Conservation (phyloP, 2,797 vertebrate species). For the Ptychobarbus kaznakovi region DNA sequence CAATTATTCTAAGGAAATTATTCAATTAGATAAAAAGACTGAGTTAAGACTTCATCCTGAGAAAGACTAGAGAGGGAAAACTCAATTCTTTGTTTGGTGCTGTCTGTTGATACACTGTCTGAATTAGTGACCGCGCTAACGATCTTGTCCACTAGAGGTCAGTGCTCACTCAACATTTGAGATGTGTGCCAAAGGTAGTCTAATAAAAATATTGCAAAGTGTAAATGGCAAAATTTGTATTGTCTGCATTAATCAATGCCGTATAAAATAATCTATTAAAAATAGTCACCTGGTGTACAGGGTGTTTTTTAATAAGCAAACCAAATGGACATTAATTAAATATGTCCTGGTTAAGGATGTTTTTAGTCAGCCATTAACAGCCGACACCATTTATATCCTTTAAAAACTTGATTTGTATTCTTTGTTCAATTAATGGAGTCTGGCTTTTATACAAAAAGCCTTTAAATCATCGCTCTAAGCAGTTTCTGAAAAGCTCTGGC, state of each 20-base stretch:
- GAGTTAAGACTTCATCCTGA: background rate
- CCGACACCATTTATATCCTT: background rate
- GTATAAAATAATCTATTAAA: background rate
- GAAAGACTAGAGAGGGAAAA: no score
- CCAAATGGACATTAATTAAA: background rate
- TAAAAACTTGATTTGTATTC: background rate
- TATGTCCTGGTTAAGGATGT: background rate
- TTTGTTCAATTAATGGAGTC: background rate
- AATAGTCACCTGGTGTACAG: background rate
- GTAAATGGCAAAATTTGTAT: background rate
- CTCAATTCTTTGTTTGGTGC: background rate
- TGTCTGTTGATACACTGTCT: no score
- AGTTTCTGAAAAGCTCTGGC: background rate
- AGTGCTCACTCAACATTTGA: background rate
- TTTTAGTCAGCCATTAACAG: conserved; percentile 6
- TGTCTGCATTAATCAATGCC: background rate
- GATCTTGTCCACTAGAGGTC: conserved; percentile 36
- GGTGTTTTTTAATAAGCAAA: background rate
- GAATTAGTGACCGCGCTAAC: background rate
- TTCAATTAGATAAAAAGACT: background rate
- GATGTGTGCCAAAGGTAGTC: background rate
- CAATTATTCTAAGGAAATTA: background rate
- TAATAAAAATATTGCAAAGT: background rate
- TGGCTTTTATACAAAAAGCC: conserved; percentile 1
- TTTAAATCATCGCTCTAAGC: background rate